Evolutionary conservation across 2,888 invertebrate species (phyloP).

Genomic region (Antitype chi): DNA sequence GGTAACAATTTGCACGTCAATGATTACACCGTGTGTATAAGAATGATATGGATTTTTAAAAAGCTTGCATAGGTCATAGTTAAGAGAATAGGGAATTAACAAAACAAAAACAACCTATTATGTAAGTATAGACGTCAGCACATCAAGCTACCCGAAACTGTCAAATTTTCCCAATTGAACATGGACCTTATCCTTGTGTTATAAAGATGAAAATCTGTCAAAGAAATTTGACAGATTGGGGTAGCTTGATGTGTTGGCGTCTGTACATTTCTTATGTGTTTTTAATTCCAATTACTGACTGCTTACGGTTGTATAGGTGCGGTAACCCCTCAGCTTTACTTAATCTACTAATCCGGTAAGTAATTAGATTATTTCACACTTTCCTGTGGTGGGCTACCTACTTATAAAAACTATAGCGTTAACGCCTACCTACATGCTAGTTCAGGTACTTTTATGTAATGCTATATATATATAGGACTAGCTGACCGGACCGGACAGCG

Average conservation of each 20-base stretch:
- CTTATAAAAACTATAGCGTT: background rate
- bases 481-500: no score
- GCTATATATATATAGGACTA: no score
- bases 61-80: background rate
- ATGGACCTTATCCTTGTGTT: no score
- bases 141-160: no score
- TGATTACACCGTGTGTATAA: background rate
- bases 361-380: slow-evolving; percentile 26
- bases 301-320: background rate
- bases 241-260: no score
- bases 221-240: no score
- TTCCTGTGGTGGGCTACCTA: background rate
- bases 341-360: slow-evolving; percentile 27
- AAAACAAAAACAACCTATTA: background rate
- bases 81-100: background rate
- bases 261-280: background rate
- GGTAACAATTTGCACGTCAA: background rate
- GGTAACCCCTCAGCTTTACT: background rate
- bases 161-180: no score
- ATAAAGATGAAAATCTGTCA: no score
- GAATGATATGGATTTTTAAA: background rate
- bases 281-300: background rate
- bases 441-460: background rate
- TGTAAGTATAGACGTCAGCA: no score
- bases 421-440: background rate